Percentiles rank a stretch among this genome's conserved stretches.
Conservation (phyloP, 64 coral and sea anemone genomes). For the Dendrophyllia cribrosa region DNA sequence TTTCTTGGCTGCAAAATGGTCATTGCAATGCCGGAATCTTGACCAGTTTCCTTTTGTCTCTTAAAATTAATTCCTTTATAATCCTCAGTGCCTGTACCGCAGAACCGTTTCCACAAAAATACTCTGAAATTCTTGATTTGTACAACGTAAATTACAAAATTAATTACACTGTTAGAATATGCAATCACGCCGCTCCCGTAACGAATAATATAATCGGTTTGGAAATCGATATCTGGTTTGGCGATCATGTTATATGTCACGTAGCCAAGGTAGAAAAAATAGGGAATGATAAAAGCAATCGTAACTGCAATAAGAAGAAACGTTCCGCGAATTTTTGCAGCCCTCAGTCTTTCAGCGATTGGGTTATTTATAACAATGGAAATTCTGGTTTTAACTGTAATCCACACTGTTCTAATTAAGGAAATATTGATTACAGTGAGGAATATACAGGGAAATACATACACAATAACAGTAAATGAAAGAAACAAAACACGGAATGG, state of each 20-base stretch:
- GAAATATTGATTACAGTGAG: conserved; percentile 2
- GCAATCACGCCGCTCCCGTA: not conserved
- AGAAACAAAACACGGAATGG: conserved; percentile 29
- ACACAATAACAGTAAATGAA: not conserved
- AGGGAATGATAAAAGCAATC: conserved; percentile 53
- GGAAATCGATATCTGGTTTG: not conserved
- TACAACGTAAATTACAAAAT: conserved; percentile 2
- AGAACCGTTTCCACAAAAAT: not conserved
- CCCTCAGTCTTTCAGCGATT: not conserved
- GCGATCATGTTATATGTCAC: conserved; percentile 16
- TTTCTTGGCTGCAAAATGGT: no score
- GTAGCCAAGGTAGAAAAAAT: conserved; percentile 22
- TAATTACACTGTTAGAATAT: conserved; percentile 1
- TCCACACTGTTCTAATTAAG: not conserved
- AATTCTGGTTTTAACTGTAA: not conserved
- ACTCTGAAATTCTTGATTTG: conserved; percentile 10
- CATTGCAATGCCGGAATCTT: no score
- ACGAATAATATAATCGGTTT: conserved; percentile 29
- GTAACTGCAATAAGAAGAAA: conserved; percentile 7
- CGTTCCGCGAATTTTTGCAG: conserved; percentile 9
- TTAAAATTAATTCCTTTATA: no score
- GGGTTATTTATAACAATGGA: not conserved
- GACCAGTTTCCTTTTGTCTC: no score
- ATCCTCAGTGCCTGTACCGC: not conserved
- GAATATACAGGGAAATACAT: conserved; percentile 17